These are phyloP conservation scores for Tricholaema leucomelas DNA, from an alignment of 2,113 vertebrate genomes.

Conservation along the genomic window DNA sequence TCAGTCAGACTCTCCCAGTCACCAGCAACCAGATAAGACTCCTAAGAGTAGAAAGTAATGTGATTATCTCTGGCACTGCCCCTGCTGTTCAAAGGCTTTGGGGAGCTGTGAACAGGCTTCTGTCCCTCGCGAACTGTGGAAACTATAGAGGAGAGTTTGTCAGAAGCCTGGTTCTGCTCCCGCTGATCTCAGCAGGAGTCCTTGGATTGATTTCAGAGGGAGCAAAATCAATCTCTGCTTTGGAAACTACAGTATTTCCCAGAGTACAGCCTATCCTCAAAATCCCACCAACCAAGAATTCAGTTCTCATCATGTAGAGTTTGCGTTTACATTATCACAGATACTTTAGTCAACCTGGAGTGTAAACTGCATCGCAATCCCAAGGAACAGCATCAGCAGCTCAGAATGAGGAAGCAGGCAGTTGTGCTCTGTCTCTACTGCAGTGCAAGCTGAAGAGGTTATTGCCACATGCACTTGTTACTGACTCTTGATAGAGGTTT, in stretches of 20 bases:
- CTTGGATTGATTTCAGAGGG: background rate
- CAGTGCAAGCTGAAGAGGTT: background rate
- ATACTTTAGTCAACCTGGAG: background rate
- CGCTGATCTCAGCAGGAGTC: slow-evolving; percentile 11
- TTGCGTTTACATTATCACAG: background rate
- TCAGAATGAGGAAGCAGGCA: background rate
- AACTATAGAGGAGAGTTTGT: background rate
- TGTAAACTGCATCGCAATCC: background rate
- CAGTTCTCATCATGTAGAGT: background rate
- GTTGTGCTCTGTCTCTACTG: background rate
- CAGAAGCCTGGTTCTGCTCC: background rate
- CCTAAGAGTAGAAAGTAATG: background rate
- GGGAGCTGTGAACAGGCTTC: background rate
- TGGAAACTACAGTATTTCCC: slow-evolving; percentile 7
- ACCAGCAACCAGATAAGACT: background rate
- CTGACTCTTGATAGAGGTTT: background rate
- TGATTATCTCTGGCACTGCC: background rate
- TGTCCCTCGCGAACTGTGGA: background rate
- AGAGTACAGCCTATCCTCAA: background rate
- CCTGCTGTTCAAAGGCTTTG: background rate
- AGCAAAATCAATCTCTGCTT: slow-evolving; percentile 33
- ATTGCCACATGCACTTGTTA: background rate
- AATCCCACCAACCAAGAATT: background rate
- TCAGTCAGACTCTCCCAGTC: background rate
- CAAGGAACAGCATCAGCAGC: background rate